Conservation (phyloP, 1,140 invertebrate genomes). For the Nasonia vitripennis region DNA sequence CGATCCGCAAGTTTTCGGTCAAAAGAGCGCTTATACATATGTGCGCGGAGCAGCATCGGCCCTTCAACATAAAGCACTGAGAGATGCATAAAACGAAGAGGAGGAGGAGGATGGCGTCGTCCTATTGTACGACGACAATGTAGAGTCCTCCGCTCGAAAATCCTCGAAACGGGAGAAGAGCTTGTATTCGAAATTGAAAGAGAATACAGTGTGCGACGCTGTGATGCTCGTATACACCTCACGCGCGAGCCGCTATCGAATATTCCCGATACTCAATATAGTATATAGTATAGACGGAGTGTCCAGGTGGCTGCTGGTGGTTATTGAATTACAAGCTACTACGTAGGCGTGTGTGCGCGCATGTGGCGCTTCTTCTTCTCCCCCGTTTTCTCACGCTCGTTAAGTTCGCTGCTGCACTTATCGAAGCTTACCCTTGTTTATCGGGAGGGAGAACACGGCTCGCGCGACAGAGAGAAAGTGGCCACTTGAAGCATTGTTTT, state of each 20-base stretch:
- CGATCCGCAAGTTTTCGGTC: too few species aligned
- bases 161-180: not conserved
- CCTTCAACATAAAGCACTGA: not conserved
- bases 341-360: not conserved
- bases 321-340: slow-evolving; percentile 37
- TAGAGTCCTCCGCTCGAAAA: slow-evolving; percentile 3
- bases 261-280: slow-evolving; percentile 39
- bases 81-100: not conserved
- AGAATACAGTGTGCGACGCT: not conserved
- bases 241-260: slow-evolving; percentile 7
- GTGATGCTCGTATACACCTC: slow-evolving; percentile 2
- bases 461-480: slow-evolving; percentile 6
- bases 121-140: not conserved
- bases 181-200: not conserved
- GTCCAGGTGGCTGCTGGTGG: not conserved
- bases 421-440: slow-evolving; percentile 42
- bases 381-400: slow-evolving; percentile 48
- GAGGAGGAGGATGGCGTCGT: not conserved
- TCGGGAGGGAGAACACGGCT: not conserved
- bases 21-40: too few species aligned
- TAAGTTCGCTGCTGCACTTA: slow-evolving; percentile 33
- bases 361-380: slow-evolving; percentile 5
- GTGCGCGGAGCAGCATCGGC: too few species aligned
- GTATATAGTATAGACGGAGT: not conserved
- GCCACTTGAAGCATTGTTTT: slow-evolving; percentile 38